A percentile compares a stretch with the other conserved stretches of the same genome.
Conservation (phyloP, 2,797 vertebrate species). For the Morus bassanus region DNA sequence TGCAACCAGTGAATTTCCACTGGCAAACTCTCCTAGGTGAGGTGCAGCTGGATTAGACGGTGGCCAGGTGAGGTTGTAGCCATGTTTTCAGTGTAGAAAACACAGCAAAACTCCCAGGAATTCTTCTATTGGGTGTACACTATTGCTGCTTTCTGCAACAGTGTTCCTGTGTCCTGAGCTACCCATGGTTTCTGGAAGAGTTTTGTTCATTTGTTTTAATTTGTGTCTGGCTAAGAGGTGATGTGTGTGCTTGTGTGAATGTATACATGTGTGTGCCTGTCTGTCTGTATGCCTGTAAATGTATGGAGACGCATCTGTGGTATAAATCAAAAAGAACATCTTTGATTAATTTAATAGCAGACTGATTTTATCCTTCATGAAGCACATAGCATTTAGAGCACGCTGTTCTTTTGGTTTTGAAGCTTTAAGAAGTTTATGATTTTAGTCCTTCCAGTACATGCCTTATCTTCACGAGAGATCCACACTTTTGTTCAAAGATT, state of each 20-base stretch:
- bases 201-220: background rate
- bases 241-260: background rate
- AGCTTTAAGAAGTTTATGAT: background rate
- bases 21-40: background rate
- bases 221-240: background rate
- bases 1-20: background rate
- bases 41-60: background rate
- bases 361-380: background rate
- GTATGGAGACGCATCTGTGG: background rate
- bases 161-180: background rate
- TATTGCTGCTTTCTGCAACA: background rate
- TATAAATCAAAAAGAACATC: background rate
- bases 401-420: background rate
- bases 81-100: background rate
- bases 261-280: accelerated
- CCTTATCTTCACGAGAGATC: background rate
- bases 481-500: background rate
- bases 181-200: background rate
- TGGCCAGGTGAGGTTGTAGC: background rate
- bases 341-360: background rate
- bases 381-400: background rate
- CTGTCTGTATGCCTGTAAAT: background rate
- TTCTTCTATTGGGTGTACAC: background rate
- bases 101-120: background rate
- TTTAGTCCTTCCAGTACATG: background rate